phyloP scores from a whole-genome alignment of 2,888 invertebrate genomes.

The Ceriagrion tenellum region DNA sequence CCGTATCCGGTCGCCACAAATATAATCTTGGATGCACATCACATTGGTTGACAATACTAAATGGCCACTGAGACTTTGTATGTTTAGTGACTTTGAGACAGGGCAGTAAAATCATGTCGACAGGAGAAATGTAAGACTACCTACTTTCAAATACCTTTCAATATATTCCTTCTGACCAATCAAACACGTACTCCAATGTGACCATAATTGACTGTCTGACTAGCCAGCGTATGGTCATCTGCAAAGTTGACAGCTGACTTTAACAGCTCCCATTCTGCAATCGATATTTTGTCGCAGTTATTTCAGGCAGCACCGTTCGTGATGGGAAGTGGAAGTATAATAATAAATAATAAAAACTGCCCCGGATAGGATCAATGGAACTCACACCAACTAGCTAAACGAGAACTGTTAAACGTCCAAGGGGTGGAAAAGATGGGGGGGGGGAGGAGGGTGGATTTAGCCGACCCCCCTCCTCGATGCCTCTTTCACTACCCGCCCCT shows the following conservation, averaged over 20 bases:
- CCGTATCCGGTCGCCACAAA: too few species aligned
- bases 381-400: conserved; percentile 19
- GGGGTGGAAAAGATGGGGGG: not conserved
- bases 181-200: too few species aligned
- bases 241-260: not conserved
- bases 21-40: too few species aligned
- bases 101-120: too few species aligned
- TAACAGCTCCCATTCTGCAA: not conserved
- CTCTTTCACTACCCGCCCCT: not conserved
- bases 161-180: too few species aligned
- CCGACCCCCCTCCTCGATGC: not conserved
- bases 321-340: not conserved
- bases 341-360: not conserved
- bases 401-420: not conserved
- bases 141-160: too few species aligned
- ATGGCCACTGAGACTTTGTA: too few species aligned
- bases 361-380: conserved; percentile 30
- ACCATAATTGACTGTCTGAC: too few species aligned
- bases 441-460: too few species aligned
- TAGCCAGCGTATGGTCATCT: not conserved
- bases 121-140: too few species aligned
- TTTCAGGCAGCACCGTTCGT: not conserved
- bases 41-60: too few species aligned
- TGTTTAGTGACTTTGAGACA: too few species aligned
- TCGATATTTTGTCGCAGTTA: not conserved